These are phyloP conservation scores for Psephotus haematonotus DNA, from an alignment of 2,113 vertebrate genomes.

Conservation along the genomic window DNA sequence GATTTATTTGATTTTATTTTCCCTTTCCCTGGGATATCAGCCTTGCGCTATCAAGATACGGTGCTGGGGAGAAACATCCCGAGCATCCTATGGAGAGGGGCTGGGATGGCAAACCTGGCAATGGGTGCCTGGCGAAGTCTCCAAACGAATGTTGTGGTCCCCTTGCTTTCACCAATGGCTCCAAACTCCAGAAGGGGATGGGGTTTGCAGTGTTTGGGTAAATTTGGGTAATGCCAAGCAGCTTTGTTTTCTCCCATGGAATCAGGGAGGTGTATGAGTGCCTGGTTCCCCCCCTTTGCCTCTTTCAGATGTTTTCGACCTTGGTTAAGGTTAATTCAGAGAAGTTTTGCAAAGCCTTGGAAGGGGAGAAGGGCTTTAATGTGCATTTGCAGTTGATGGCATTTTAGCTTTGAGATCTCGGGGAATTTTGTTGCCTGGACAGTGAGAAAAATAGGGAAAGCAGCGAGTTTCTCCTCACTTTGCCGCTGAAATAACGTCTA, in stretches of 20 bases:
- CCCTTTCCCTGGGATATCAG: background rate
- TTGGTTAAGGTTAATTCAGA: background rate
- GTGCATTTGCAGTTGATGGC: background rate
- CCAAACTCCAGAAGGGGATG: accelerated
- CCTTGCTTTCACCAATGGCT: accelerated
- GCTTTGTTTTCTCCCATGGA: background rate
- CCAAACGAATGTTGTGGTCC: background rate
- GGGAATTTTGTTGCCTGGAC: background rate
- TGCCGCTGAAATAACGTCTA: background rate
- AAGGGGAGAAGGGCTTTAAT: background rate
- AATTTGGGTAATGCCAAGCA: background rate
- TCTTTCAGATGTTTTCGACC: background rate
- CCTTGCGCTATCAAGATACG: accelerated
- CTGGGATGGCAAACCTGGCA: background rate
- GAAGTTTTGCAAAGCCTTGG: background rate
- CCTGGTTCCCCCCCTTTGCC: accelerated
- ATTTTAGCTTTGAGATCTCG: accelerated
- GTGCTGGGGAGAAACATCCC: accelerated
- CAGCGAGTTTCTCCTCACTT: background rate
- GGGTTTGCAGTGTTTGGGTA: accelerated
- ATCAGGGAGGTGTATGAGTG: accelerated
- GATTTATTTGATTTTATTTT: slow-evolving; percentile 35
- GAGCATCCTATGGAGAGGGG: accelerated
- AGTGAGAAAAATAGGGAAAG: background rate
- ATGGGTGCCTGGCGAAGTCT: background rate